phyloP scores from a whole-genome alignment of 2,797 vertebrate genomes.

The Tenualosa ilisha region DNA sequence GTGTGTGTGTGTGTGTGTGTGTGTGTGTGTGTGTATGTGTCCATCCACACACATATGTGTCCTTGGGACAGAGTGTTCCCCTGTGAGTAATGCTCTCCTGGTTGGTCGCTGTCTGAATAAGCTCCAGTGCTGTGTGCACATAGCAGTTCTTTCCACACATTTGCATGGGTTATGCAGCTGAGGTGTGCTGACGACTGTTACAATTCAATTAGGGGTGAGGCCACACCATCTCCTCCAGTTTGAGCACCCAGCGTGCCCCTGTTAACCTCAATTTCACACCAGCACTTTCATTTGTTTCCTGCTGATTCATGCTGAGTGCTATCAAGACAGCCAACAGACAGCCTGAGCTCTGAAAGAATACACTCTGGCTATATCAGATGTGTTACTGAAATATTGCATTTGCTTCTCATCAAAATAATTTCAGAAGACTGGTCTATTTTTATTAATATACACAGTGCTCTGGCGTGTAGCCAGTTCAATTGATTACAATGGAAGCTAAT shows the following conservation, averaged over 20 bases:
- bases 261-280: conserved; percentile 8
- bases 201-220: conserved; percentile 7
- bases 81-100: neutral
- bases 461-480: too few species aligned
- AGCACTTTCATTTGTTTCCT: neutral
- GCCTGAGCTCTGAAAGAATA: neutral
- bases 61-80: neutral
- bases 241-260: neutral
- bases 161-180: neutral
- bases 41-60: neutral
- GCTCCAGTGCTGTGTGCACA: neutral
- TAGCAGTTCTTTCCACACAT: neutral
- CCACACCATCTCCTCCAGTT: conserved; percentile 25
- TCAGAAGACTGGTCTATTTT: neutral
- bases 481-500: too few species aligned
- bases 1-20: neutral
- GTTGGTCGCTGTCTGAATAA: neutral
- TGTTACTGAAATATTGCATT: too few species aligned
- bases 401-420: too few species aligned
- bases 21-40: neutral
- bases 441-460: too few species aligned
- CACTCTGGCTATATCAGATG: neutral
- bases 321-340: neutral
- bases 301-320: neutral
- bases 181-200: conserved; percentile 18